These are phyloP conservation scores for Achlya flavicornis DNA, from an alignment of 2,888 invertebrate species.

Conservation along the genomic window DNA sequence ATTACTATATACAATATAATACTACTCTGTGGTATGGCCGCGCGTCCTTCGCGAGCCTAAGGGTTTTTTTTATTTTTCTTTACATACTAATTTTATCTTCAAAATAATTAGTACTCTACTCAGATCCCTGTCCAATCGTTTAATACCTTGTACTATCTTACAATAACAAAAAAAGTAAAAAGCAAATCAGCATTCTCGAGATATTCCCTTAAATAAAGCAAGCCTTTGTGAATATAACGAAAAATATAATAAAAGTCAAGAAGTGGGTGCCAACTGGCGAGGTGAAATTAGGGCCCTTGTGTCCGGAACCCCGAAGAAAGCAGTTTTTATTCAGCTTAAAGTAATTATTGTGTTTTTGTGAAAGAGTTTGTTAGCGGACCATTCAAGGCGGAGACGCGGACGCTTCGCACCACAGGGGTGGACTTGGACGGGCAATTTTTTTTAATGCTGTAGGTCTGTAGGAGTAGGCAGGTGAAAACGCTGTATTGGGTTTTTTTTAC, in stretches of 20 bases:
- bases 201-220: slow-evolving; percentile 28
- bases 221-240: slow-evolving; percentile 33
- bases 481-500: too few species aligned
- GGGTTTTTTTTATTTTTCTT: too few species aligned
- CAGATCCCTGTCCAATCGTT: too few species aligned
- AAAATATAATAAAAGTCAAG: slow-evolving; percentile 36
- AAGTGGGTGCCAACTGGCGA: slow-evolving; percentile 56
- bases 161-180: neutral
- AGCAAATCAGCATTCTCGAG: neutral
- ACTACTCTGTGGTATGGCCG: too few species aligned
- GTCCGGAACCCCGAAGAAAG: slow-evolving; percentile 63
- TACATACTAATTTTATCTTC: neutral
- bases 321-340: slow-evolving; percentile 81
- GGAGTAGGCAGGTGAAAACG: too few species aligned
- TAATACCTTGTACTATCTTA: neutral
- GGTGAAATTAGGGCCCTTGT: slow-evolving; percentile 78
- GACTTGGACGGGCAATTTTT: slow-evolving; percentile 30
- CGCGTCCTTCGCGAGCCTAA: too few species aligned
- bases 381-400: slow-evolving; percentile 71
- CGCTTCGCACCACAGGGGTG: slow-evolving; percentile 56
- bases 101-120: too few species aligned
- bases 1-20: too few species aligned
- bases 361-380: slow-evolving; percentile 83
- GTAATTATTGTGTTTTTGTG: slow-evolving; percentile 84
- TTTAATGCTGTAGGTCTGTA: too few species aligned